These are phyloP conservation scores for Oscheius myriophilus DNA, from an alignment of 2,888 invertebrate genomes.

Conservation along the genomic window DNA sequence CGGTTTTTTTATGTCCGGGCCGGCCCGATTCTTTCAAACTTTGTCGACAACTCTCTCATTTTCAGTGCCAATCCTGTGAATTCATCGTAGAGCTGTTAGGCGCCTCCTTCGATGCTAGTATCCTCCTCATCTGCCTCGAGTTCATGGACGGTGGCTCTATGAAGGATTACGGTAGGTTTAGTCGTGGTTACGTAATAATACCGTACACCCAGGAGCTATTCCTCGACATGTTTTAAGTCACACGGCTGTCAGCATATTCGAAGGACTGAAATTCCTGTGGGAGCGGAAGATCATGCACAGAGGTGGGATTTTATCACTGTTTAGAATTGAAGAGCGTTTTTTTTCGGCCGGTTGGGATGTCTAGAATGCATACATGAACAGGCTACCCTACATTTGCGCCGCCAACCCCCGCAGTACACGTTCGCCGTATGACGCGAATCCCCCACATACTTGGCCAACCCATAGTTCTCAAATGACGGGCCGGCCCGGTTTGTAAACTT, in stretches of 20 bases:
- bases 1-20: too few relatives aligned
- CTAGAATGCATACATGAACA: too few relatives aligned
- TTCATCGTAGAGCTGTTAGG: conserved; percentile 21
- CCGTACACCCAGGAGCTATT: not conserved
- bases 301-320: too few relatives aligned
- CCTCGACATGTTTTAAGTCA: conserved; percentile 11
- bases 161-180: conserved; percentile 8
- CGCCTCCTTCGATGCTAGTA: conserved; percentile 21
- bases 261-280: conserved; percentile 25
- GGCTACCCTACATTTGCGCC: too few relatives aligned
- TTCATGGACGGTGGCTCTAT: conserved; percentile 28
- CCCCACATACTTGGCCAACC: too few relatives aligned
- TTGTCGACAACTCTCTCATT: not conserved
- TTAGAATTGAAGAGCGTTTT: too few relatives aligned
- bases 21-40: too few relatives aligned
- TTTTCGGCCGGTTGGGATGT: too few relatives aligned
- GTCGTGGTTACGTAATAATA: not conserved
- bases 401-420: too few relatives aligned
- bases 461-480: too few relatives aligned
- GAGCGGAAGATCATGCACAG: conserved; percentile 27
- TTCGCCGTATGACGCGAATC: too few relatives aligned
- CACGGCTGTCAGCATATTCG: conserved; percentile 16
- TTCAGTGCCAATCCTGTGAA: conserved; percentile 22
- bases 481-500: too few relatives aligned
- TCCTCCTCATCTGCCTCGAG: conserved; percentile 19